Evolutionary conservation across 1,140 invertebrate species (phyloP).

Genomic region (Periplaneta americana): DNA sequence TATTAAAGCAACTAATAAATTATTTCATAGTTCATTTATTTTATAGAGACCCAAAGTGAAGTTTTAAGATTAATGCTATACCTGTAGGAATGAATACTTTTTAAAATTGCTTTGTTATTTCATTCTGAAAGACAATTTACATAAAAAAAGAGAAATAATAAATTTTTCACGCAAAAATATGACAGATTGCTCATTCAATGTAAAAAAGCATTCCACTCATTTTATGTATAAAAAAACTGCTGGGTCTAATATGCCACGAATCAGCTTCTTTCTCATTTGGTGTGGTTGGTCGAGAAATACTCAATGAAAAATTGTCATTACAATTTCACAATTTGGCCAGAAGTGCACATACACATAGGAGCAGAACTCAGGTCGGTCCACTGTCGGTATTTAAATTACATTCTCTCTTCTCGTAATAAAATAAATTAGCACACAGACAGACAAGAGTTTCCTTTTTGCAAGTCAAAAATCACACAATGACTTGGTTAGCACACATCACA

Average conservation of each 20-base stretch:
- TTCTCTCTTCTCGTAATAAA: conserved; percentile 10
- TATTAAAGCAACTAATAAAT: conserved; percentile 7
- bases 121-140: conserved; percentile 8
- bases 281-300: not conserved
- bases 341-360: conserved; percentile 4
- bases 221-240: not conserved
- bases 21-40: not conserved
- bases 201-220: conserved; percentile 6
- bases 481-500: not conserved
- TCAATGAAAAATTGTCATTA: not conserved
- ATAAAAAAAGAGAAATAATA: not conserved
- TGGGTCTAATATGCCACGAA: not conserved
- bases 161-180: conserved; percentile 7
- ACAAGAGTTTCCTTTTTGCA: conserved; percentile 1
- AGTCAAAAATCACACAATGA: conserved; percentile 2
- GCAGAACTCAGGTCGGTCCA: conserved; percentile 7
- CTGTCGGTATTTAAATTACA: conserved; percentile 6
- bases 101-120: conserved; percentile 5
- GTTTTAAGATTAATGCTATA: not conserved
- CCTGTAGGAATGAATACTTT: not conserved
- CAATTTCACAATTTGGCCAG: conserved; percentile 2
- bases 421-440: conserved; percentile 10
- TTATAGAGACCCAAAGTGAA: not conserved
- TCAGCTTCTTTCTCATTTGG: not conserved
- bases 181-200: conserved; percentile 6